Base-by-base conservation (phyloP, 2,888 invertebrate genomes). In the Acrocyrtus sp. region DNA sequence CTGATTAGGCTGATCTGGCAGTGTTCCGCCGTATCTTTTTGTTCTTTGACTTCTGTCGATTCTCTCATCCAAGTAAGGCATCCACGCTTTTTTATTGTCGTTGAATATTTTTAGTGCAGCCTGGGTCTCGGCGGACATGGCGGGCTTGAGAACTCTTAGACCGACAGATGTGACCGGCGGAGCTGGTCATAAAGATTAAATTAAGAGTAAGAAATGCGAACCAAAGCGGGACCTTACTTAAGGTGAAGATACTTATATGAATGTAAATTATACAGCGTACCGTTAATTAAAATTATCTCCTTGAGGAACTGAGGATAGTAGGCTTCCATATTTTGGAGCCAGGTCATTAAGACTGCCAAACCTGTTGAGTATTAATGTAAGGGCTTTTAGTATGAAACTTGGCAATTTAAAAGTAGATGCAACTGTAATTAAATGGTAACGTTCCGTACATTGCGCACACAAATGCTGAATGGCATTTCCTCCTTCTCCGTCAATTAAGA, bases 21-120 rank as follows among this genome's bases (percentile, higher is more conserved):
- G n/a, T n/a, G n/a, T n/a, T n/a, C n/a, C n/a, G n/a, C n/a, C n/a
- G n/a, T n/a, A n/a, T n/a, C n/a, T n/a, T n/a, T n/a, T n/a, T 10
- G 22, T 26, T 24, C 63, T 26, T 41, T 63, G 45, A 22, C 54
- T 54, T 27, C 63, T 29, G n/a, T 54, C 63, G 22, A 63, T 63
- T 29, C 19, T 54, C 3, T 21, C 27, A 15, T 62, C 62, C 21
- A 62, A 29, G 21, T 62, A 62, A 27, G 19, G 24, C 62, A 62
- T 51, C 62, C 62, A 62, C 1, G 19, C 24, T 4, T 17, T 63
- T 34, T 51, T 54, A 19, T 63, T 43, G 22, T 27, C 34, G 29
- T 45, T 27, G n/a, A 63, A 54, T 2, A 63, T 22, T 43, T 63
- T 51, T 6, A 62, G 29, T 1, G 51, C 51, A 17, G 19, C 34